phyloP scores from a whole-genome alignment of 2,113 vertebrate genomes.

The Pelmatolapia mariae region DNA sequence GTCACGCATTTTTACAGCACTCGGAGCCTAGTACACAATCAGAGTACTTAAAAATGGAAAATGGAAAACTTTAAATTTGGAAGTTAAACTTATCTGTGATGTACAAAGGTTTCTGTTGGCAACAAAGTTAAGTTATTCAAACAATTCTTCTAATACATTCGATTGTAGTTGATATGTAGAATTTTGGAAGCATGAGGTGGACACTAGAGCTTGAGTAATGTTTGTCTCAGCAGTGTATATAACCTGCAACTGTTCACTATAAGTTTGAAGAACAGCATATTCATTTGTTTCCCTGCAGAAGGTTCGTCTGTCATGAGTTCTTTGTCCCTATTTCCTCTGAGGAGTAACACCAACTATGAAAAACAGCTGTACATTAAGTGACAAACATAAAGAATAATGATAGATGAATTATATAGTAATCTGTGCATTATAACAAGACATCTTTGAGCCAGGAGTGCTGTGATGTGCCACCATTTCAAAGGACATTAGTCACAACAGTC shows the following conservation, averaged over 20 bases:
- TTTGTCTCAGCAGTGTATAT: not conserved
- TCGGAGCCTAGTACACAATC: not conserved
- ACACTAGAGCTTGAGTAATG: not conserved
- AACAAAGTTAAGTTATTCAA: not conserved
- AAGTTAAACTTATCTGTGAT: not conserved
- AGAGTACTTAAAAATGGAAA: not conserved
- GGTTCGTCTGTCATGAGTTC: not conserved
- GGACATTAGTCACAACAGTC: not conserved
- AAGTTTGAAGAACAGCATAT: not conserved
- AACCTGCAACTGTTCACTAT: not conserved
- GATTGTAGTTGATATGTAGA: not conserved
- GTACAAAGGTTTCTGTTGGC: not conserved
- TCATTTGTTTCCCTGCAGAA: conserved; percentile 17
- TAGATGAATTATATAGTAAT: not conserved
- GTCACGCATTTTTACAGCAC: not conserved
- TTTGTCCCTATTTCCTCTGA: not conserved
- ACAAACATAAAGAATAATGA: not conserved
- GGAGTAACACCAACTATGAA: not conserved
- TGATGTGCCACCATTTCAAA: not conserved
- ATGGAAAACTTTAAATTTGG: not conserved
- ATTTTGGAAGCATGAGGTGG: not conserved
- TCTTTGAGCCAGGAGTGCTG: not conserved
- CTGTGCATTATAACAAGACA: not conserved
- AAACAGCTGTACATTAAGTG: not conserved
- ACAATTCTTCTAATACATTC: not conserved